These are phyloP conservation scores for Varroa destructor DNA, from an alignment of 1,140 invertebrate genomes.

Conservation along the genomic window DNA sequence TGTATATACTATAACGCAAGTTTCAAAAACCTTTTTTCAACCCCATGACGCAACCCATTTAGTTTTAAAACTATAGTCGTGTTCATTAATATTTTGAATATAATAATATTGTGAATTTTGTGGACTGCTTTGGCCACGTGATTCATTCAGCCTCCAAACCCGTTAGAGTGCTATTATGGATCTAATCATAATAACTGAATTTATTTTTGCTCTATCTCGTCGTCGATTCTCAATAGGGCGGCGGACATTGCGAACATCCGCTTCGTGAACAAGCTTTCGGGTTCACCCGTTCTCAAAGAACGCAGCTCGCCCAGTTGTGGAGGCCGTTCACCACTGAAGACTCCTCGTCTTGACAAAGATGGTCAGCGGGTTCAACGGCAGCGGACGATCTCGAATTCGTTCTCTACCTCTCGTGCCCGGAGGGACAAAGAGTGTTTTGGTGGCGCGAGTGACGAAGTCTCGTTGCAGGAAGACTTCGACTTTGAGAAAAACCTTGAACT, in stretches of 20 bases:
- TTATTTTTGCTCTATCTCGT: no score
- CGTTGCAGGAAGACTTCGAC: slow-evolving; percentile 25
- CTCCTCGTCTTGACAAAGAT: slow-evolving; percentile 4
- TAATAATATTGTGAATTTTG: no score
- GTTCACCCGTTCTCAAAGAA: slow-evolving; percentile 18
- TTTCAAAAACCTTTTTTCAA: no score
- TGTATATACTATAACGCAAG: no score
- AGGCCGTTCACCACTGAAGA: background rate
- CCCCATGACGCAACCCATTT: no score
- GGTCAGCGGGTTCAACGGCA: background rate
- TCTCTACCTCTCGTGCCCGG: slow-evolving; percentile 3
- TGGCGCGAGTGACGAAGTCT: slow-evolving; percentile 1
- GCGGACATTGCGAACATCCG: slow-evolving; percentile 20
- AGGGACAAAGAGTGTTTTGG: slow-evolving; percentile 24
- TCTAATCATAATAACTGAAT: no score
- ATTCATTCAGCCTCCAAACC: no score
- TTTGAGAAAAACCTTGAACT: slow-evolving; percentile 25
- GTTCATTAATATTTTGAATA: no score
- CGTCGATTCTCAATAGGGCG: background rate
- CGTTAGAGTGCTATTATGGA: no score
- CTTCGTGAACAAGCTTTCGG: slow-evolving; percentile 15
- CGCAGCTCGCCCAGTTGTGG: background rate
- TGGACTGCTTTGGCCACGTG: no score
- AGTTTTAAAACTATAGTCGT: no score
- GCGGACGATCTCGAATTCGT: slow-evolving; percentile 19